Evolutionary conservation across 2,797 vertebrate genomes (phyloP), one percentile per base, ranked within the genome.

Genomic region (Ptychobarbus kaznakovi): DNA sequence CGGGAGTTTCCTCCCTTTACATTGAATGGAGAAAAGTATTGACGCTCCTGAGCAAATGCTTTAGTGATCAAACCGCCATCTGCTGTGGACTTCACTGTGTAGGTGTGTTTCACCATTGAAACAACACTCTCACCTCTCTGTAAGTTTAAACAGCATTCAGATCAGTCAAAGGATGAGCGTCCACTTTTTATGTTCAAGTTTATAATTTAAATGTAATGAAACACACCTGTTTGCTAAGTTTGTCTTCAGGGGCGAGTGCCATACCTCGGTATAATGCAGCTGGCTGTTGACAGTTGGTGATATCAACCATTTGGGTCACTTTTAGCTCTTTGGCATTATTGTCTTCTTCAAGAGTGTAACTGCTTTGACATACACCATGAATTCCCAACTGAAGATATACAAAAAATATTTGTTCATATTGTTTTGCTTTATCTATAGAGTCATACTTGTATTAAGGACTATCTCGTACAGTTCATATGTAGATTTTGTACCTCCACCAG

Each of bases 321-420:
- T 84, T 88, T 78, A 94, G 44, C 20, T 93, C 84, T 25, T 87
- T 86, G 5, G 92, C 93, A 63, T 88, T 91, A 38, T 0, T 53
- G 73, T 96, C 91, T 69, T 96, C 94, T 70, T 96, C 95, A 77
- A 93, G 83, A 6, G 90, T 66, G 0, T 97, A 97, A 87, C 86
- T 93, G 16, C 95, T 96, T 25, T 95, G 94, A 90, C 96, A 98
- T 86, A 94, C 86, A 61, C 96, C 96, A 63, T 95, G 95, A 87
- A 96, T 95, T 82, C 96, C 93, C 89, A 88, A 32, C 96, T 97
- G 74, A 18, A 53, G 75, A 91, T 81, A 88, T 22, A 81, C 28
- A 58, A 44, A 46, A 81, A 77, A 73, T 46, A 12, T 13, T 46
- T 25, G 28, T 63, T 61, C 42, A 84, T 73, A n/a, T 69, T 20